Base-by-base conservation (phyloP, 2,797 vertebrate genomes). In the Thalassophryne amazonica region DNA sequence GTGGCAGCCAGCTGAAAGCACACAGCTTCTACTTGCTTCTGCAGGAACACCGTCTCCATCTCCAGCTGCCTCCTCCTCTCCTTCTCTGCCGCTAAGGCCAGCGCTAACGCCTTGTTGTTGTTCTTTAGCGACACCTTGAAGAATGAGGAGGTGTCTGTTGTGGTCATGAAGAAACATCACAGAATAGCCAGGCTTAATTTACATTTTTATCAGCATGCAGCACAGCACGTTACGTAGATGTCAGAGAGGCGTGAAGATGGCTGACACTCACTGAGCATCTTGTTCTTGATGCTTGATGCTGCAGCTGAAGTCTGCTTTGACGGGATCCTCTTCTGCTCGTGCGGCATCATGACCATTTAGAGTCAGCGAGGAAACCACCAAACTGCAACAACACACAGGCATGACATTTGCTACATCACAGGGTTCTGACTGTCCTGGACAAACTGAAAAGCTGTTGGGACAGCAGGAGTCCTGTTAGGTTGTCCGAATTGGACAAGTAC, bases 51-150 rank as follows among this genome's bases (percentile, higher is more conserved):
- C 0, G 64, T 61, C 33, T 88, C 78, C 24, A 7, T 66, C 72
- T 89, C 69, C 53, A 88, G 68, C 27, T 82, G 72, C 36, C 67
- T 54, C 62, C 68, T 76, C 58, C 55, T 84, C 62, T 85, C 68
- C 55, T 78, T 91, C 65, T 91, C 81, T 1, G 63, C 69, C 19
- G 53, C 74, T 50, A 92, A 27, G 21, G 89, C 88, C 1, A 80
- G 21, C 8, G 90, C 90, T 22, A 92, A 39, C 8, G 85, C 89
- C 54, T 84, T 90, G 70, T 92, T 92, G 76, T 92, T 92, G 41
- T 58, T 86, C 81, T 91, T 91, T 52, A 92, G 34, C 2, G 90
- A 91, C 11, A 88, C 47, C 69, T 90, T 91, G 52, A 89, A 91
- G 65, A 92, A 91, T 25, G 88, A 90, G 4, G 89, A 91, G 2